Base-by-base conservation (phyloP, 1,140 invertebrate species). In the Cepaea nemoralis region DNA sequence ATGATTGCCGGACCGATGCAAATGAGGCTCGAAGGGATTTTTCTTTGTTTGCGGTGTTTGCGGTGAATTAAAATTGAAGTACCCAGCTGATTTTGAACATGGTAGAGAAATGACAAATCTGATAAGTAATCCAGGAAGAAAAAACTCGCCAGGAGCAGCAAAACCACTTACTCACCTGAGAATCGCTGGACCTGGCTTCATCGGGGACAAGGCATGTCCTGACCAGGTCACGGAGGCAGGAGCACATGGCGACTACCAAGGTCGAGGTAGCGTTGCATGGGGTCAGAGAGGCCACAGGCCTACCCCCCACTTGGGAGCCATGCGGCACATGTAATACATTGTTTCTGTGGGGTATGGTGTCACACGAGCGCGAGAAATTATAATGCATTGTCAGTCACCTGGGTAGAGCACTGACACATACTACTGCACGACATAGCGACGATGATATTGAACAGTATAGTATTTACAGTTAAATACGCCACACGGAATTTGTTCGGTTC, bases 241-340 rank as follows among this genome's bases (percentile, higher is more conserved):
- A 48, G 31, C 59, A 66, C 66, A 70, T 69, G 63, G 31, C 42
- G 27, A 27, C n/a, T 27, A 63, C 22, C 24, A 33, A 39, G 40
- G 40, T 42, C 63, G 31, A 39, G 31, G 59, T 45, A 14, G 45
- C 33, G 48, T 14, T 22, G n/a, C 35, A 50, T 5, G 19, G 12
- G 27, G 16, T 67, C 67, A 77, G 6, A 55, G 50, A 77, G 50
- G 59, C 75, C 75, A 77, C 31, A 77, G 50, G 19, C 75, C 50
- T 55, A 79, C 59, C 59, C 77, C 59, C 77, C 71, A 74, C 1
- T 45, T 39, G 19, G 35, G 69, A 40, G 69, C 37, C 69, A 39
- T 19, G 19, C 22, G 19, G 69, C 35, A 70, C 69, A 39, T 22
- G 69, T 39, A 70, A 40, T 70, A 22, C 35, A 70, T 70, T 39